phyloP scores from a whole-genome alignment of 2,113 vertebrate species.

The Sminthopsis crassicaudata region DNA sequence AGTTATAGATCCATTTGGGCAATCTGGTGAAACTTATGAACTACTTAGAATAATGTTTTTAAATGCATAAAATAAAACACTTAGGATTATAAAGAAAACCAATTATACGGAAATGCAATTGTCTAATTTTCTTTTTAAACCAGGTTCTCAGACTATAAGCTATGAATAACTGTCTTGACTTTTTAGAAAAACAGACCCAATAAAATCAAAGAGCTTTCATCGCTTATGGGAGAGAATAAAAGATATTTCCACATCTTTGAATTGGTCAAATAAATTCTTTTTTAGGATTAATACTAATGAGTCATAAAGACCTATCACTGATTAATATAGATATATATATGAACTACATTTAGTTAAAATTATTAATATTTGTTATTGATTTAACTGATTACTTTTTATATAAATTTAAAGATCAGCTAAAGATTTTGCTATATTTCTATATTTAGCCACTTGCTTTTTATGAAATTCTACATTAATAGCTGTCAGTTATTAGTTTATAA shows the following conservation, averaged over 20 bases:
- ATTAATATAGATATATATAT: neutral
- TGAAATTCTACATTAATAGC: slow-evolving; percentile 25
- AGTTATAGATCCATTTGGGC: neutral
- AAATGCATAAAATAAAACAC: neutral
- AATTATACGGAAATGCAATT: neutral
- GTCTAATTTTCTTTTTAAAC: neutral
- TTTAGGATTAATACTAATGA: neutral
- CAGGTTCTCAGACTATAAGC: neutral
- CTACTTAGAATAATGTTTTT: neutral
- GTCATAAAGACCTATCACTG: too few relatives aligned
- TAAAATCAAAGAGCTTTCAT: neutral
- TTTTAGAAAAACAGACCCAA: neutral
- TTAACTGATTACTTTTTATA: too few relatives aligned
- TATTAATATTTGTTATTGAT: neutral
- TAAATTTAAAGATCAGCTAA: slow-evolving; percentile 6
- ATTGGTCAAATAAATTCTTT: neutral
- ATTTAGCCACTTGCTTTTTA: slow-evolving; percentile 8
- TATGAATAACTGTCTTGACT: neutral
- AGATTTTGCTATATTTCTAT: slow-evolving; percentile 39
- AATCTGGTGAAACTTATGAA: neutral
- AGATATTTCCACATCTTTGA: neutral
- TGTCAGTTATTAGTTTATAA: slow-evolving; percentile 50
- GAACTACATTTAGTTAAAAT: neutral
- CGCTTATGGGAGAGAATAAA: neutral
- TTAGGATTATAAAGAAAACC: neutral